A percentile compares a stretch with the other conserved stretches of the same genome.
These are phyloP conservation scores for Hyppa rectilinea DNA, from an alignment of 2,888 invertebrate species.

Conservation along the genomic window DNA sequence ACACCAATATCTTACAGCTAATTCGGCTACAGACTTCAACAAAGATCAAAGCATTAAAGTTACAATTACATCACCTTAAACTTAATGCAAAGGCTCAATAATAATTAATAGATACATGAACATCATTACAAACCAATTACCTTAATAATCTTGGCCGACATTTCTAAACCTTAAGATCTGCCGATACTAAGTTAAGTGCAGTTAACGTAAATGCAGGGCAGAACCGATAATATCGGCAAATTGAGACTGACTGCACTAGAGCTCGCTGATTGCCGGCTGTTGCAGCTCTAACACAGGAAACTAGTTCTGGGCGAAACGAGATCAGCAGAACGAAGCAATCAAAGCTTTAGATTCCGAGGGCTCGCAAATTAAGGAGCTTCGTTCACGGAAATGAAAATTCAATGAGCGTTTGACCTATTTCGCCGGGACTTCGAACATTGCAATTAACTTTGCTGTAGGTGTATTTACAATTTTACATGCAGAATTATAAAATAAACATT, in stretches of 20 bases:
- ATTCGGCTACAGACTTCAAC: neutral
- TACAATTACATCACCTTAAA: neutral
- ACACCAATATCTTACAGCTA: conserved; percentile 11
- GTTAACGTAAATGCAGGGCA: conserved; percentile 37
- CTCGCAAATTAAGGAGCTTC: conserved; percentile 40
- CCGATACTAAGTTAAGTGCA: conserved; percentile 34
- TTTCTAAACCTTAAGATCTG: conserved; percentile 35
- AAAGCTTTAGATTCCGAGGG: conserved; percentile 22
- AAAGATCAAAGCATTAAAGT: conserved; percentile 18
- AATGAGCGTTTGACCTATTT: conserved; percentile 16
- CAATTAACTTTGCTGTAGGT: conserved; percentile 16
- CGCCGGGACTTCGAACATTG: neutral
- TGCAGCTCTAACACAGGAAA: conserved; percentile 42
- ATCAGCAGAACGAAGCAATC: conserved; percentile 38
- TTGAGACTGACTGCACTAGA: conserved; percentile 47
- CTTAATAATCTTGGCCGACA: conserved; percentile 32
- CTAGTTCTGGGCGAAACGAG: conserved; percentile 34
- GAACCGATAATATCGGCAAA: conserved; percentile 55
- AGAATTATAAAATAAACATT: conserved; percentile 3
- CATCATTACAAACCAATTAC: conserved; percentile 15
- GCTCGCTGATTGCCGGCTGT: conserved; percentile 48
- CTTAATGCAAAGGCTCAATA: conserved; percentile 7
- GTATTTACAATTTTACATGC: conserved; percentile 1
- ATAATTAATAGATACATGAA: neutral
- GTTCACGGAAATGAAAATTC: conserved; percentile 22